Evolutionary conservation across 2,888 invertebrate genomes (phyloP).

Genomic region (Sabellastarte sp.): DNA sequence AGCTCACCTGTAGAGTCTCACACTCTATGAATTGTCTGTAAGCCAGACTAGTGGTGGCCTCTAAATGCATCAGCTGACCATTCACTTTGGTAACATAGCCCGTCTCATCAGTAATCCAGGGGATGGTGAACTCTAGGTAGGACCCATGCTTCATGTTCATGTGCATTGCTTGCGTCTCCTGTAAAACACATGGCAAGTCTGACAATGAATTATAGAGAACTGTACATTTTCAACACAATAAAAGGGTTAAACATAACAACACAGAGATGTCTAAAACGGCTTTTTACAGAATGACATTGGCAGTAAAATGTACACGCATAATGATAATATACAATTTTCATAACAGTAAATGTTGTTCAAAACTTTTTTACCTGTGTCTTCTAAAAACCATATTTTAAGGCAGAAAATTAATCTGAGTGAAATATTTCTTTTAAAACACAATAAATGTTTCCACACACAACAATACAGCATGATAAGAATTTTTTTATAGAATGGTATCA

Average conservation of each 20-base stretch:
- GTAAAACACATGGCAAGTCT: constrained; percentile 25
- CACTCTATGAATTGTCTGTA: constrained; percentile 90
- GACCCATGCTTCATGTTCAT: constrained; percentile 93
- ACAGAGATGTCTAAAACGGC: background rate
- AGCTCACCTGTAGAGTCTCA: constrained; percentile 84
- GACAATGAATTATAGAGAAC: background rate
- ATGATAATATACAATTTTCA: no score
- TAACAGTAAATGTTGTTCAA: no score
- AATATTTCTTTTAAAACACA: no score
- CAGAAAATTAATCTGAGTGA: no score
- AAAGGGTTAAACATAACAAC: no score
- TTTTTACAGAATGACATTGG: background rate
- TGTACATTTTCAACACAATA: no score
- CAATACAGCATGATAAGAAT: no score
- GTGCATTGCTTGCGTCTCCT: constrained; percentile 95
- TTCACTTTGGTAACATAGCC: constrained; percentile 89
- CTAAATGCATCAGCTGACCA: constrained; percentile 89
- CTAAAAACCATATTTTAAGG: no score
- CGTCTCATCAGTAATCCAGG: constrained; percentile 82
- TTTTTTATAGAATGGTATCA: no score
- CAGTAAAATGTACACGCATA: no score
- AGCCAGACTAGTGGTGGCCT: constrained; percentile 91
- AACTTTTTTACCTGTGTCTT: no score
- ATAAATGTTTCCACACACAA: no score
- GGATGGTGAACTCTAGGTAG: constrained; percentile 92